A percentile compares a stretch with the other conserved stretches of the same genome.
These are phyloP conservation scores for Smittia sp. DNA, from an alignment of 2,888 invertebrate genomes.

Conservation along the genomic window DNA sequence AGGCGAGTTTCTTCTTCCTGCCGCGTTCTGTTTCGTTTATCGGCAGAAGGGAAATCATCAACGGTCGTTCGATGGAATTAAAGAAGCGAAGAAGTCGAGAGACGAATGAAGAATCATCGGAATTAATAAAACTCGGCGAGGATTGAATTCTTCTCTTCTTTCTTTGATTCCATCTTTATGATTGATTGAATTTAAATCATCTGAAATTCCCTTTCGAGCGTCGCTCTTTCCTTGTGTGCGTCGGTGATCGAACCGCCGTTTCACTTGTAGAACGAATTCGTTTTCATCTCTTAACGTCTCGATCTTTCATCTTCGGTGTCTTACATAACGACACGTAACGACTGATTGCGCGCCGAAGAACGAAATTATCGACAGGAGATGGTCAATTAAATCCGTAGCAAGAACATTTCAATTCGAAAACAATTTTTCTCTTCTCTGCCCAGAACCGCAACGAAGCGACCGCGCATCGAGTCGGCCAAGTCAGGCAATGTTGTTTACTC, in stretches of 20 bases:
- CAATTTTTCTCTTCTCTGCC: not conserved
- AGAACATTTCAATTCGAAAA: not conserved
- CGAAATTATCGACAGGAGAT: not conserved
- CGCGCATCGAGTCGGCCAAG: slow-evolving; percentile 51
- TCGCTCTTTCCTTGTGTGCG: not conserved
- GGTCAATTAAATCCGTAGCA: not conserved
- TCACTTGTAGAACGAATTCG: not conserved
- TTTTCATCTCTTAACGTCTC: not conserved
- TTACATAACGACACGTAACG: not conserved
- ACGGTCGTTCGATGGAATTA: not conserved
- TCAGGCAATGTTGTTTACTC: slow-evolving; percentile 63
- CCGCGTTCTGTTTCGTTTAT: not conserved
- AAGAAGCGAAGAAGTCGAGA: not conserved
- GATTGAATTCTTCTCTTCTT: not conserved
- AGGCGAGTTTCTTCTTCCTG: not conserved
- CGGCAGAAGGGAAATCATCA: not conserved
- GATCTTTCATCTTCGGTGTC: not conserved
- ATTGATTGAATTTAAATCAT: slow-evolving; percentile 27
- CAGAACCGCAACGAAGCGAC: slow-evolving; percentile 48
- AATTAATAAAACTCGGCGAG: slow-evolving; percentile 3
- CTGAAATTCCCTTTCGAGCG: not conserved
- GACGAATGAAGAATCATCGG: not conserved
- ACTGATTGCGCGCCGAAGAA: not conserved
- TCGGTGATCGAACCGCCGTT: not conserved
- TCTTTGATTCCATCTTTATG: slow-evolving; percentile 5